Percentiles rank a stretch among this genome's conserved stretches.
phyloP scores from a whole-genome alignment of 2,113 vertebrate species.

The Gambusia affinis region DNA sequence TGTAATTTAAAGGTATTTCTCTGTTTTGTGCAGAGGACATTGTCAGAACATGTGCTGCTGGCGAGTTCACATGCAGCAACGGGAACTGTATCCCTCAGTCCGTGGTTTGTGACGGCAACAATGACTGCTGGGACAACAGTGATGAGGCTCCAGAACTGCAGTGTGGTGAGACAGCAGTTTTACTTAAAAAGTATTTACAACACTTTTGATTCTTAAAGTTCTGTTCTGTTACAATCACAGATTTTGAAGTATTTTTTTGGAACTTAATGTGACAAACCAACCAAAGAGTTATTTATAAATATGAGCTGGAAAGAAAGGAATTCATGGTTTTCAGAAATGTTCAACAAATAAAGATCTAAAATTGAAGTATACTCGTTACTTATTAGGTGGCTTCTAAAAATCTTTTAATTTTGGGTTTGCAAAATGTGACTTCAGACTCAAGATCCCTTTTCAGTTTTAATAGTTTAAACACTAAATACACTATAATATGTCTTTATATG shows the following conservation, averaged over 20 bases:
- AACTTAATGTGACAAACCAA: background rate
- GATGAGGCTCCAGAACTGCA: constrained; percentile 86
- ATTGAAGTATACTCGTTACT: background rate
- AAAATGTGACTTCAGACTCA: background rate
- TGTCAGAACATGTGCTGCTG: constrained; percentile 67
- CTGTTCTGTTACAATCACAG: too few relatives aligned
- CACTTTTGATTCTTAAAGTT: too few relatives aligned
- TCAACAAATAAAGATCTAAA: background rate
- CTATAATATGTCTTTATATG: too few relatives aligned
- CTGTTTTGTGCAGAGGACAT: constrained; percentile 58
- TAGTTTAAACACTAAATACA: too few relatives aligned
- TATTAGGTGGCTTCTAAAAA: background rate
- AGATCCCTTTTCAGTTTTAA: too few relatives aligned
- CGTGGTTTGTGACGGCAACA: constrained; percentile 83
- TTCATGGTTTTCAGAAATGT: background rate
- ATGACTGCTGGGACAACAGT: constrained; percentile 93
- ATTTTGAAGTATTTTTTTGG: too few relatives aligned
- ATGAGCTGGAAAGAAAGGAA: background rate
- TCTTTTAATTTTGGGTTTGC: background rate
- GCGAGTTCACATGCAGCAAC: constrained; percentile 76
- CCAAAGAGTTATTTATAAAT: background rate
- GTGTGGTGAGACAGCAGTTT: constrained; percentile 69
- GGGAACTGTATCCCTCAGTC: constrained; percentile 75
- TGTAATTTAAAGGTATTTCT: background rate
- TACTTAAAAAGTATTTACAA: background rate